Evolutionary conservation across 1,140 invertebrate species (phyloP), one percentile per base, ranked within the genome.

Genomic region (Conus betulinus): DNA sequence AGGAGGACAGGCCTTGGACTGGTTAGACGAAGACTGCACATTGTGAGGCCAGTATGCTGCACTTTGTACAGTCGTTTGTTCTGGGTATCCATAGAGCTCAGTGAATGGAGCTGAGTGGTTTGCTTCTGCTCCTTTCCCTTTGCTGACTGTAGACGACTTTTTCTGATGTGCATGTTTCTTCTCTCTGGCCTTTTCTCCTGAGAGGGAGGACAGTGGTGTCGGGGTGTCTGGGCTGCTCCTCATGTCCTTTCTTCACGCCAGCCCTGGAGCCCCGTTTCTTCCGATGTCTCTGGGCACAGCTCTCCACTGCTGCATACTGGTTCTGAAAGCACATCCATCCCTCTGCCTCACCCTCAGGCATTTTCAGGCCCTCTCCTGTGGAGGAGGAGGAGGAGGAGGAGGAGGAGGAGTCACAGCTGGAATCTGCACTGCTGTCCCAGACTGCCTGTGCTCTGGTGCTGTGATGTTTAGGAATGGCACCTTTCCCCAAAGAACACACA

Each of bases 281-380:
- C 53, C 51, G 53, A 6, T 20, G 53, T n/a, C 20, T 51, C n/a
- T 25, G 5, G 17, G 27, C 11, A 8, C 10, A 23, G 23, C 23
- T 63, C 7, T 87, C 85, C 51, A 78, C 71, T 23, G 85, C 71
- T 23, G 85, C n/a, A 25, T 87, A 27, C 25, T 78, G 53, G 74
- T 87, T 87, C 53, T 87, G 67, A 60, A 78, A 87, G 23, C 71
- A 87, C 53, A 76, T 74, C 11, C 17, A 17, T 20, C 25, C 74
- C 71, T 53, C n/a, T 23, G 55, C 85, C 23, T 78, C 57, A 27
- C 53, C 53, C 51, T 57, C 39, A 1, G 39, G 39, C 39, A 39
- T 71, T 5, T 79, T 27, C 53, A 20, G 15, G 5, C 55, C 25
- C 52, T 85, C 84, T 23, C 13, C 84, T 23, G 84, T 15, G 52